Conservation (phyloP, 2,113 vertebrate genomes). For the Ammospiza caudacuta region DNA sequence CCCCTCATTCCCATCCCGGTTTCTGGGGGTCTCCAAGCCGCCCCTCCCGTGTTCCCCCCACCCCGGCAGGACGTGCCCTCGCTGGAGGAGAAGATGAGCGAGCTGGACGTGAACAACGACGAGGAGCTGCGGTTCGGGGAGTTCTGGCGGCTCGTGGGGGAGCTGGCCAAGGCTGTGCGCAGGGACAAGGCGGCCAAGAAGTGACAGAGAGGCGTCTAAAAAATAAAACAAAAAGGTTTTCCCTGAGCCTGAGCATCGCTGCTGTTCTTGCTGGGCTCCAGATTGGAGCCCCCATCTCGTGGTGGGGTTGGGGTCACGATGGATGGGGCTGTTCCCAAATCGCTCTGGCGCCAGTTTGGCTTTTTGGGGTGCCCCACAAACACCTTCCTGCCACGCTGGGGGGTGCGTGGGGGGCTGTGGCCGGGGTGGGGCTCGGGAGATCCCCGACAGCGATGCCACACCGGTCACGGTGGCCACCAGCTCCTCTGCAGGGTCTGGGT, state of each 20-base stretch:
- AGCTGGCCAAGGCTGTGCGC: constrained; percentile 67
- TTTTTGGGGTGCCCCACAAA: not conserved
- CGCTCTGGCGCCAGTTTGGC: fast-evolving
- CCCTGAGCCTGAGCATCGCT: not conserved
- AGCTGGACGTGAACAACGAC: constrained; percentile 74
- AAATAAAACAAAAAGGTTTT: not conserved
- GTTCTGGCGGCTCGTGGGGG: constrained; percentile 77
- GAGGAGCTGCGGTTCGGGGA: constrained; percentile 72
- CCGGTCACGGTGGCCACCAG: not conserved
- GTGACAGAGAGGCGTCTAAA: not conserved
- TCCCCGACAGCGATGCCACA: fast-evolving
- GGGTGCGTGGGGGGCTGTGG: not conserved
- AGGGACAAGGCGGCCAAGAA: constrained; percentile 44
- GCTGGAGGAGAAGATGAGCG: constrained; percentile 76
- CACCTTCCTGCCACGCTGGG: not conserved
- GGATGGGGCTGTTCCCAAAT: not conserved
- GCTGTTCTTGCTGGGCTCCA: not conserved
- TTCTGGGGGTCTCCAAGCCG: fast-evolving
- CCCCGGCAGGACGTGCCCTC: constrained; percentile 58
- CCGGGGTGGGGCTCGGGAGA: not conserved
- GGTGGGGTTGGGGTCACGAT: not conserved
- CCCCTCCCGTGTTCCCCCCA: not conserved
- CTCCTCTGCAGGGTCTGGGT: not conserved
- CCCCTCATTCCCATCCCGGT: fast-evolving
- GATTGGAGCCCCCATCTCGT: fast-evolving